Percentiles rank a stretch among this genome's conserved stretches.
phyloP scores from a whole-genome alignment of 2,888 invertebrate genomes.

The Megamerina dolium region DNA sequence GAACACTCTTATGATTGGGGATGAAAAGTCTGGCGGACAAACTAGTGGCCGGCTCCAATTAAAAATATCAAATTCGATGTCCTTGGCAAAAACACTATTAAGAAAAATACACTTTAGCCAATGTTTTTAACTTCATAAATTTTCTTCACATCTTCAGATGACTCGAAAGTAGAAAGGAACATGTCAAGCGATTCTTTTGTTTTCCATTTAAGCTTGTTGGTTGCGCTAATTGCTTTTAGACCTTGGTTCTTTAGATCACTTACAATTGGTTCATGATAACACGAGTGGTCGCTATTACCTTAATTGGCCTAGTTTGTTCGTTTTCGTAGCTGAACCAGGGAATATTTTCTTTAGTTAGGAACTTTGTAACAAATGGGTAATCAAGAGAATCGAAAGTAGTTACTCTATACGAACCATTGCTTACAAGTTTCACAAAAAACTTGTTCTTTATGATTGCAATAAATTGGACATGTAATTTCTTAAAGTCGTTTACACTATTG shows the following conservation, averaged over 20 bases:
- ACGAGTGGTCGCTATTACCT: conserved; percentile 2
- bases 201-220: no score
- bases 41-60: no score
- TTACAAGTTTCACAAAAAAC: no score
- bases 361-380: background rate
- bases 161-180: conserved; percentile 3
- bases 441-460: no score
- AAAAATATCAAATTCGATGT: no score
- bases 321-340: conserved; percentile 3
- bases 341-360: background rate
- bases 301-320: conserved; percentile 5
- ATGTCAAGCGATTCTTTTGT: no score
- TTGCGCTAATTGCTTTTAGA: no score
- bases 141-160: background rate
- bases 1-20: no score
- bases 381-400: background rate
- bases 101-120: no score
- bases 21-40: no score
- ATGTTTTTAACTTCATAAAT: conserved; percentile 1
- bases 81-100: no score
- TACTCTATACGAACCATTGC: background rate
- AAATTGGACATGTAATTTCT: background rate
- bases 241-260: background rate
- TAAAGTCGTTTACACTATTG: background rate
- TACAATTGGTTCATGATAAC: background rate